Base-by-base conservation (phyloP, 2,888 invertebrate species). In the Sthenelais limicola region DNA sequence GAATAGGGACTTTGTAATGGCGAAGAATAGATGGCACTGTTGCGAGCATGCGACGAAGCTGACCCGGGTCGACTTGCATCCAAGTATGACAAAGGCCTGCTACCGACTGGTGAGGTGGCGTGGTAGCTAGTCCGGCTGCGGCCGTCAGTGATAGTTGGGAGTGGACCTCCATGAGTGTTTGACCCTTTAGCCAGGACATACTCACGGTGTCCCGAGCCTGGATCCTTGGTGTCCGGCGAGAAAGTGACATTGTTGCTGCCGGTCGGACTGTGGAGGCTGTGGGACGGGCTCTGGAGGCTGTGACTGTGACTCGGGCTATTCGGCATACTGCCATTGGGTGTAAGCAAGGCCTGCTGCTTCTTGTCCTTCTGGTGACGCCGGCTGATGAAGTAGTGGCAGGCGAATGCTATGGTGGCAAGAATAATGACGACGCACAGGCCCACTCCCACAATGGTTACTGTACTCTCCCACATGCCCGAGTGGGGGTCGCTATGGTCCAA, bases 381-480 rank as follows among this genome's bases (percentile, higher is more conserved):
- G 71, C 80, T 80, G 7, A 79, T 69, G 43, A 81, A 80, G 73
- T 85, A 82, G 68, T 84, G 81, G 28, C 83, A 72, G 47, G 82
- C 84, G 70, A 84, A 82, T 26, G 76, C 77, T 18, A 83, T 62
- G 49, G 81, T 80, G 30, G 80, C 80, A 12, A 83, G 52, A 32
- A 85, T 75, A 68, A 84, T 81, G 38, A 84, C 68, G 18, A 78
- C 80, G 73, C 85, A 86, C 56, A 85, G 73, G n/a, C 78, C 77
- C 30, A 85, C 84, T 0, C 86, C 86, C 2, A 83, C 82, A 21
- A 84, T 81, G 33, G 85, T 83, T 15, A 85, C 83, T 0, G 80
- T 81, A 71, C 81, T 83, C 71, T 82, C 81, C 84, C 85, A 83
- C 18, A 83, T 78, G 5, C 72, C 68, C 9, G 47, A 28, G 28